Base-by-base conservation (phyloP, 2,113 vertebrate species). In the Saccopteryx bilineata region DNA sequence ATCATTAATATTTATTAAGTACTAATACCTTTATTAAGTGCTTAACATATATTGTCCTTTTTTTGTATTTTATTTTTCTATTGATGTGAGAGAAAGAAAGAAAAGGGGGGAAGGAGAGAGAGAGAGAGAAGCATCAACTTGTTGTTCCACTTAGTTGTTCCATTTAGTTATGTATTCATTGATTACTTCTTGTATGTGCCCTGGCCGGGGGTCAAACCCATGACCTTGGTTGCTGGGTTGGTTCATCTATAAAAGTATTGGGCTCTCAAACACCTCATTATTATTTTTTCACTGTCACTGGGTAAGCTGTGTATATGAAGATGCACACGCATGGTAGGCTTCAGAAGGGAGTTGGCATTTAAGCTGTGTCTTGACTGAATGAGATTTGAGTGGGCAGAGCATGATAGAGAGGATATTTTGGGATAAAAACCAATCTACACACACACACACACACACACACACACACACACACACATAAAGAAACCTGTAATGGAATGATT, bases 401-500 rank as follows among this genome's bases (percentile, higher is more conserved):
- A 21, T 17, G 31, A 65, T 82, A 12, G 13, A 92, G 80, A 92
- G 24, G 63, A 26, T 81, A 85, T 74, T 84, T 66, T 11, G 48
- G n/a, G n/a, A 6, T 83, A 82, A 79, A 56, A 75, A 66, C 21
- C 5, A 56, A 21, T n/a, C 50, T 56, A 28, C 54, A n/a, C 48
- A 78, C 39, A 52, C 17, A 52, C 13, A 52, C 28, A 66, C 28
- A 31, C 65, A 75, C 14, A n/a, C 31, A 68, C 60, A 13, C 56
- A 78, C 39, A 52, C 17, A 52, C 13, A 52, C 28, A 66, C 28
- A 31, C 65, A 75, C 14, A 52, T 9, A 78, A 26, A 91, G 15
- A 26, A 71, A 81, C 17, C 66, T 93, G 5, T 78, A 80, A 94
- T n/a, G 8, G 26, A 85, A 63, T 86, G 31, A 89, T 90, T 91